Evolutionary conservation across 2,797 vertebrate species (phyloP).

Genomic region (Acanthurus lineatus): DNA sequence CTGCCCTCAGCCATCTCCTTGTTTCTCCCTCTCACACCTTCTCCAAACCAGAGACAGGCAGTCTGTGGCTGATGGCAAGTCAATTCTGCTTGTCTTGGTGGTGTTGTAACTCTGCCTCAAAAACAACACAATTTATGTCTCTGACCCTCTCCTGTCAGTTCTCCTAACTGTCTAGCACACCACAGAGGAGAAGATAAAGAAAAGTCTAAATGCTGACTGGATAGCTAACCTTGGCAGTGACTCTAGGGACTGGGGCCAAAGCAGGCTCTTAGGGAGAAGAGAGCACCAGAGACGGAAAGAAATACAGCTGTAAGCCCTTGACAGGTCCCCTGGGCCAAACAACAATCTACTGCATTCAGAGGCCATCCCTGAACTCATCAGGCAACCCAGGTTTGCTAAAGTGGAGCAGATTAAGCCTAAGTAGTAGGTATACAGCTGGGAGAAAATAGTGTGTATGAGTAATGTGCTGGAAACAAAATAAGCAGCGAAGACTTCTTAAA

Average conservation of each 20-base stretch:
- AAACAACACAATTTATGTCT: constrained; percentile 55
- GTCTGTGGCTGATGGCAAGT: constrained; percentile 21
- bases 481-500: constrained; percentile 41
- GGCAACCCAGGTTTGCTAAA: constrained; percentile 51
- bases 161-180: constrained; percentile 24
- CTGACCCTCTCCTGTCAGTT: constrained; percentile 40
- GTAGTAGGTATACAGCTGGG: constrained; percentile 23
- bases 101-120: constrained; percentile 25
- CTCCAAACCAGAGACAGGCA: constrained; percentile 8
- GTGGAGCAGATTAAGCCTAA: constrained; percentile 58
- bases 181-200: constrained; percentile 41
- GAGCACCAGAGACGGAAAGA: constrained; percentile 25
- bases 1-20: constrained; percentile 4
- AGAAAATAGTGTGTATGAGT: constrained; percentile 37
- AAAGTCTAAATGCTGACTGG: constrained; percentile 56
- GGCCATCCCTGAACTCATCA: constrained; percentile 55
- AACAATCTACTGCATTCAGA: constrained; percentile 55
- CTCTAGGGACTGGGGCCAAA: constrained; percentile 46
- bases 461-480: constrained; percentile 48
- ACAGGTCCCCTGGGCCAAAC: constrained; percentile 49
- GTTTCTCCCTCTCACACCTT: constrained; percentile 23
- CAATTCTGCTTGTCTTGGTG: constrained; percentile 16
- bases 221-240: constrained; percentile 58
- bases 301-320: constrained; percentile 58
- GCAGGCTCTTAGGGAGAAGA: constrained; percentile 37